A percentile compares a stretch with the other conserved stretches of the same genome.
These are phyloP conservation scores for silkworm (Bombyx mori) DNA, from an alignment of 1,140 invertebrate species.

Conservation along the genomic window ASM3026992v2 NC_085111.1:9829501-9830000, in stretches of 20 bases:
- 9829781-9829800: slow-evolving; percentile 41
- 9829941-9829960: slow-evolving; percentile 68
- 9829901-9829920: slow-evolving; percentile 60
- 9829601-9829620: no score
- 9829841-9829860: slow-evolving; percentile 56
- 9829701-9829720: slow-evolving; percentile 27
- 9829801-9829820: slow-evolving; percentile 53
- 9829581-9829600: no score
- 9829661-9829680: no score
- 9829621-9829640: no score
- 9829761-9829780: slow-evolving; percentile 54
- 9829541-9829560: no score
- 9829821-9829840: slow-evolving; percentile 43
- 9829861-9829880: slow-evolving; percentile 43
- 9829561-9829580: no score
- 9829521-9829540: no score
- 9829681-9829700: no score
- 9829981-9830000: slow-evolving; percentile 54
- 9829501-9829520: no score
- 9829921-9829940: slow-evolving; percentile 69
- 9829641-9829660: no score
- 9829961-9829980: slow-evolving; percentile 66
- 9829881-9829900: slow-evolving; percentile 63
- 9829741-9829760: slow-evolving; percentile 53
- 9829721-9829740: slow-evolving; percentile 48